These are phyloP conservation scores for Ornithoptera alexandrae DNA, from an alignment of 2,888 invertebrate genomes.

Conservation along the genomic window DNA sequence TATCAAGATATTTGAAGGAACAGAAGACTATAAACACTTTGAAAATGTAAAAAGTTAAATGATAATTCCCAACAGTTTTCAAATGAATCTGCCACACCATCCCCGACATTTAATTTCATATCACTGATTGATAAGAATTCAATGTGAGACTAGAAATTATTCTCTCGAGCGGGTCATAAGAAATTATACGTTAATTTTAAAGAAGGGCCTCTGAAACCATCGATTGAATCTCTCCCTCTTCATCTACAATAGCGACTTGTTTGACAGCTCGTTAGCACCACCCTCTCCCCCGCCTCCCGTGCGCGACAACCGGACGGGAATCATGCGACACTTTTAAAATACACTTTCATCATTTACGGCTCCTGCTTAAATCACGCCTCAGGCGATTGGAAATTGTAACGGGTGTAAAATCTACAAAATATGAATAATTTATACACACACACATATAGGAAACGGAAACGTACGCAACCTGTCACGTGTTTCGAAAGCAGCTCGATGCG, in stretches of 20 bases:
- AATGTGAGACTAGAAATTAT: not conserved
- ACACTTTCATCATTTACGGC: conserved; percentile 9
- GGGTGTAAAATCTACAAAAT: not conserved
- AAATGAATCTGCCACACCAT: too few relatives aligned
- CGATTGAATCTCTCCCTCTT: conserved; percentile 9
- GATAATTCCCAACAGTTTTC: too few relatives aligned
- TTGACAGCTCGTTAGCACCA: conserved; percentile 27
- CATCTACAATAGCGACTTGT: conserved; percentile 21
- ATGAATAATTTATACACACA: too few relatives aligned
- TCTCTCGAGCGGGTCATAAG: not conserved
- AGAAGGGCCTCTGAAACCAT: not conserved
- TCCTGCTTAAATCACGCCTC: not conserved
- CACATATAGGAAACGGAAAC: not conserved
- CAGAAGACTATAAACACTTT: too few relatives aligned
- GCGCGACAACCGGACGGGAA: conserved; percentile 6
- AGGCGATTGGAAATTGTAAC: not conserved
- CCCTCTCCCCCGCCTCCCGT: not conserved
- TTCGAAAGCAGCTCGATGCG: too few relatives aligned
- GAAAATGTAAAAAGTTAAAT: too few relatives aligned
- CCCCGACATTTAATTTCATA: not conserved
- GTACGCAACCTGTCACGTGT: not conserved
- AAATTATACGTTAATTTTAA: conserved; percentile 19
- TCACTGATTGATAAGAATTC: not conserved
- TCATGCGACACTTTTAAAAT: conserved; percentile 11
- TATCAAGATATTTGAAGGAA: too few relatives aligned